phyloP scores from a whole-genome alignment of 2,888 invertebrate species.

The Mimas tiliae region DNA sequence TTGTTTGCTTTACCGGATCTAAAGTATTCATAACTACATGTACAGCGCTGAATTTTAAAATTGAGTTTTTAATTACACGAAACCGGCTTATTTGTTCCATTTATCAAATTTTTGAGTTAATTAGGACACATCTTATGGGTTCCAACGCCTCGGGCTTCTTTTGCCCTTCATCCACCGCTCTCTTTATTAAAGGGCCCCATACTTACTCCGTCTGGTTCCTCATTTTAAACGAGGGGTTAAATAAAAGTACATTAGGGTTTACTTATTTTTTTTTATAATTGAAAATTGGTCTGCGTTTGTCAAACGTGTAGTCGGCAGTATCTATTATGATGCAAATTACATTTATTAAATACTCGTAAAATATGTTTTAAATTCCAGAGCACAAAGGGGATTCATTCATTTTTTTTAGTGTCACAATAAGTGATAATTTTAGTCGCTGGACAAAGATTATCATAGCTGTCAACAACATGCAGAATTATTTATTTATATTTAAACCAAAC shows the following conservation, averaged over 20 bases:
- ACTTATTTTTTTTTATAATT: constrained; percentile 4
- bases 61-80: constrained; percentile 72
- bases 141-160: constrained; percentile 50
- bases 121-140: constrained; percentile 47
- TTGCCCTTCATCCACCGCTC: constrained; percentile 53
- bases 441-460: not conserved
- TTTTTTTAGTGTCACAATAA: not conserved
- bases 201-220: constrained; percentile 49
- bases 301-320: not conserved
- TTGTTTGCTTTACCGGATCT: not conserved
- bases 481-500: not conserved
- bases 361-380: not conserved
- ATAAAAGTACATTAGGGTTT: constrained; percentile 2
- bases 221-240: constrained; percentile 47
- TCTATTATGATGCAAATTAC: constrained; percentile 12
- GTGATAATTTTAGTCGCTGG: not conserved
- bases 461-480: not conserved
- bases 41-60: constrained; percentile 42
- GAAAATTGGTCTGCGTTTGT: not conserved
- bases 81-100: constrained; percentile 47
- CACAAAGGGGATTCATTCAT: not conserved
- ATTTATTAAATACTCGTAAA: not conserved
- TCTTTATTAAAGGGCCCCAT: constrained; percentile 56
- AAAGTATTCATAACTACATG: constrained; percentile 6
- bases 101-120: constrained; percentile 54